Conservation (phyloP, 2,113 vertebrate genomes). For the Engraulis encrasicolus region DNA sequence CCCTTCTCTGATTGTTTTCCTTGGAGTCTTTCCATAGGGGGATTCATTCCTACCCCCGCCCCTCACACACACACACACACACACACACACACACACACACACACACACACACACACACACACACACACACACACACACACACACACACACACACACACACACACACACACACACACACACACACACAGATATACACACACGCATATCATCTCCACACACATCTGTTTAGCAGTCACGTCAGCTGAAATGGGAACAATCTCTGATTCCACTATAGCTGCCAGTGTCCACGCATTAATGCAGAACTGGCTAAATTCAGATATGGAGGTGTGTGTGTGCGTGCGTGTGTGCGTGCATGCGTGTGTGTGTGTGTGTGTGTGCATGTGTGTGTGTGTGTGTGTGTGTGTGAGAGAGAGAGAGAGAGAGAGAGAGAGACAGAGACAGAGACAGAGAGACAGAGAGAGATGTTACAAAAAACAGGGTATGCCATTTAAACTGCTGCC, state of each 20-base stretch:
- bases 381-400: no score
- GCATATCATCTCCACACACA: no score
- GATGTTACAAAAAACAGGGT: background rate
- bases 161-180: no score
- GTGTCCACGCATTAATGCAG: constrained; percentile 51
- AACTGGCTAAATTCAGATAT: constrained; percentile 36
- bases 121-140: no score
- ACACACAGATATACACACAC: no score
- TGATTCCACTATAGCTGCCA: constrained; percentile 61
- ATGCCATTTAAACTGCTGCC: background rate
- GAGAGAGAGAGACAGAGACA: background rate
- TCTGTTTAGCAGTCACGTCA: constrained; percentile 68
- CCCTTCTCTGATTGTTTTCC: constrained; percentile 59
- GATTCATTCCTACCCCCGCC: constrained; percentile 59
- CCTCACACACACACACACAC: no score
- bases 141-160: no score
- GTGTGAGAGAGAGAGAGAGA: no score
- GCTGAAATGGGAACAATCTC: constrained; percentile 59
- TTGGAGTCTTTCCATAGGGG: constrained; percentile 53
- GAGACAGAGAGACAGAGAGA: no score
- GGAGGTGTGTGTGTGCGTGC: constrained; percentile 54
- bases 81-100: no score
- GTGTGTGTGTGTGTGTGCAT: no score
- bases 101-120: no score
- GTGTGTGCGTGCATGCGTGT: constrained; percentile 52